These are phyloP conservation scores for Corythucha ciliata DNA, from an alignment of 2,888 invertebrate species.

Conservation along the genomic window DNA sequence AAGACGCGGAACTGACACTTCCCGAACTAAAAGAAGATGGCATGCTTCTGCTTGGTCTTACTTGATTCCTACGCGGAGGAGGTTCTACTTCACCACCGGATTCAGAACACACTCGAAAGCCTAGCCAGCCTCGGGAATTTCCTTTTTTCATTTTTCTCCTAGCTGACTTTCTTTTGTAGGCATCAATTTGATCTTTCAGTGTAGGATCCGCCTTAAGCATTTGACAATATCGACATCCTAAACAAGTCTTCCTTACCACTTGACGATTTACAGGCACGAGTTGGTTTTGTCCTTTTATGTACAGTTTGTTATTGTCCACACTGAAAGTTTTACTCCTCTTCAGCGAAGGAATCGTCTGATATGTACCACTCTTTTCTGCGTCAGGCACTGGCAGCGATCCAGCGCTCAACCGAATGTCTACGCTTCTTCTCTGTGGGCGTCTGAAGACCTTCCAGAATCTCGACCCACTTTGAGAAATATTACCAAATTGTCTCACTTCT, in stretches of 20 bases:
- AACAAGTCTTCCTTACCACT: conserved; percentile 29
- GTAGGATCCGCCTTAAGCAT: conserved; percentile 30
- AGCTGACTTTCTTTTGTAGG: conserved; percentile 30
- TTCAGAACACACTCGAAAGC: conserved; percentile 18
- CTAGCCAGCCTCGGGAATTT: conserved; percentile 24
- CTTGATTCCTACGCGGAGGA: conserved; percentile 29
- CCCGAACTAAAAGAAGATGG: conserved; percentile 30
- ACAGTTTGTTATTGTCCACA: conserved; percentile 21
- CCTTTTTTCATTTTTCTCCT: conserved; percentile 29
- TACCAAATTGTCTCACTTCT: not conserved
- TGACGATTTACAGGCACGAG: conserved; percentile 20
- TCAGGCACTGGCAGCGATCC: conserved; percentile 7
- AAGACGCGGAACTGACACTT: conserved; percentile 27
- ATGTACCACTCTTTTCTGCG: conserved; percentile 19
- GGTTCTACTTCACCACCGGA: conserved; percentile 15
- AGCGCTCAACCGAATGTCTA: conserved; percentile 12
- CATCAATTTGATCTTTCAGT: conserved; percentile 30
- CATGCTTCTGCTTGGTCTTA: conserved; percentile 30
- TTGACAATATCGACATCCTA: conserved; percentile 33
- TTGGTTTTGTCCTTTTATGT: conserved; percentile 20
- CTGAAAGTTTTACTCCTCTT: conserved; percentile 26
- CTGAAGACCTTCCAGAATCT: conserved; percentile 19
- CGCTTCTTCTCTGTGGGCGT: conserved; percentile 15
- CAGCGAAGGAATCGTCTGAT: conserved; percentile 20
- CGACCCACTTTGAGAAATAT: conserved; percentile 13